phyloP scores from a whole-genome alignment of 37 sponge, comb jelly and placozoan species.

The Petrosia ficiformis region DNA sequence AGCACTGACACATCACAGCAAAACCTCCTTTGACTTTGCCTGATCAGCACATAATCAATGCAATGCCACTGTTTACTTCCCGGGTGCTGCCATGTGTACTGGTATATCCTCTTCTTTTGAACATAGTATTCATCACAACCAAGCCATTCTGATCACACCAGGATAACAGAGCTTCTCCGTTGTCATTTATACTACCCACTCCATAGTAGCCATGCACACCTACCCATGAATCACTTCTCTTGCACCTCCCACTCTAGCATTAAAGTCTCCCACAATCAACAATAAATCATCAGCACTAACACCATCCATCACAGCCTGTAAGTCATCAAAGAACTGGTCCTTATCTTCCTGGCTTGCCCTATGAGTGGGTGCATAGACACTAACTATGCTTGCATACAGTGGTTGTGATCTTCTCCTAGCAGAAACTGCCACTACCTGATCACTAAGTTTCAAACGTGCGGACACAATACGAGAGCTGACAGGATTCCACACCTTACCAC shows the following conservation, averaged over 20 bases:
- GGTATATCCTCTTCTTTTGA: conserved; percentile 1
- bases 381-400: neutral
- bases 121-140: neutral
- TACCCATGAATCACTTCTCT: neutral
- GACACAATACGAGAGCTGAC: conserved; percentile 17
- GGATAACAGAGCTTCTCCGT: neutral
- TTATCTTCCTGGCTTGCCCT: neutral
- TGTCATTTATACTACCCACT: neutral
- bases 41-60: neutral
- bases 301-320: neutral
- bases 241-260: no score
- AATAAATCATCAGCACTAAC: neutral
- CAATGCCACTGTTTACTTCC: conserved; percentile 17
- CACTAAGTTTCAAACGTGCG: neutral
- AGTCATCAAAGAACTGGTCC: neutral
- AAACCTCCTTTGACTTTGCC: neutral
- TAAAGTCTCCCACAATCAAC: no score
- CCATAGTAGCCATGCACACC: neutral
- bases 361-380: neutral
- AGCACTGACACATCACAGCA: conserved; percentile 2
- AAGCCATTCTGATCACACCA: neutral
- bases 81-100: conserved; percentile 17
- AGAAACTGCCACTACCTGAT: neutral
- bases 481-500: conserved; percentile 3
- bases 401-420: neutral